Evolutionary conservation across 30 jellyfish, hydroid and myxozoan species (phyloP).

Genomic region (Haliclystus octoradiatus): DNA sequence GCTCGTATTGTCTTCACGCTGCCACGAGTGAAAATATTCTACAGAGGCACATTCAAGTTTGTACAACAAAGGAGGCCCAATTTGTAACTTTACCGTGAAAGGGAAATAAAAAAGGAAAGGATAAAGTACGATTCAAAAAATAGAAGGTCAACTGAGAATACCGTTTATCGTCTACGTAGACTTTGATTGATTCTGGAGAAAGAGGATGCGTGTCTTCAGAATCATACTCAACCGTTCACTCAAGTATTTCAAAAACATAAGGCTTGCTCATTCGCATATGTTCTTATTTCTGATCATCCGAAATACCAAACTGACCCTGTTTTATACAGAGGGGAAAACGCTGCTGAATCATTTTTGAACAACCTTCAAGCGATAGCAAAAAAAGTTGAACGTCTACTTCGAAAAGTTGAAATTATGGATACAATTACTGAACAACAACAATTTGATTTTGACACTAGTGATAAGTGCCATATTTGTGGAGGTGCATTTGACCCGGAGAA

Average conservation of each 20-base stretch:
- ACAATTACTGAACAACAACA: neutral
- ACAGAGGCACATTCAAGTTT: slow-evolving; percentile 7
- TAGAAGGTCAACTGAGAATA: neutral
- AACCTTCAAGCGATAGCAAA: neutral
- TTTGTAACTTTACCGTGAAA: neutral
- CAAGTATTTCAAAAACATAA: neutral
- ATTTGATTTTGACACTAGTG: neutral
- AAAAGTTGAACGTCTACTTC: neutral
- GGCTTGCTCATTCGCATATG: neutral
- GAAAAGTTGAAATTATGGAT: neutral
- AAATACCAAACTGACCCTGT: neutral
- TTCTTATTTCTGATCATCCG: neutral
- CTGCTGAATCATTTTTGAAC: neutral
- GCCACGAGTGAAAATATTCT: neutral
- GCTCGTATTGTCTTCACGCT: slow-evolving; percentile 44
- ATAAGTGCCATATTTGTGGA: neutral
- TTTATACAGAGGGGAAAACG: neutral
- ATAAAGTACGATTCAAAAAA: neutral
- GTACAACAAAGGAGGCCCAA: neutral
- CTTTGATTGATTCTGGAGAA: neutral
- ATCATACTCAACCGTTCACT: neutral
- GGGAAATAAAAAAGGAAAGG: neutral
- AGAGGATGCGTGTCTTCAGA: neutral
- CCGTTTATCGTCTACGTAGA: neutral
- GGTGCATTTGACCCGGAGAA: neutral